Evolutionary conservation across 2,888 invertebrate genomes (phyloP).

Genomic region (Eristalis intricaria): DNA sequence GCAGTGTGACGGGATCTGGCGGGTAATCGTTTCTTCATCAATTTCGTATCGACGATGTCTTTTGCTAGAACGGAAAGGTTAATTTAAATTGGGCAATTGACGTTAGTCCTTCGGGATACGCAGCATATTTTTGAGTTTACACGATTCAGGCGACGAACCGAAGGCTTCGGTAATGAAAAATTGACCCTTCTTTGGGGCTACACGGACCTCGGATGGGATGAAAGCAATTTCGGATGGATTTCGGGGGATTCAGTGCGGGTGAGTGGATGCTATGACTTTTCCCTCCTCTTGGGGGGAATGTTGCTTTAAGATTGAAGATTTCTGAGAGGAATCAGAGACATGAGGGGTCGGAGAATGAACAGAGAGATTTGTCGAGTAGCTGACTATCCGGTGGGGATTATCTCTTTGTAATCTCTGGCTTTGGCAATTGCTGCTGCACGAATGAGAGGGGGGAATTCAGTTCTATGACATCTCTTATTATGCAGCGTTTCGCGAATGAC

Average conservation of each 20-base stretch:
- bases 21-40: slow-evolving; percentile 11
- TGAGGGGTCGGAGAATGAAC: not conserved
- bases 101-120: not conserved
- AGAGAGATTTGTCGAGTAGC: not conserved
- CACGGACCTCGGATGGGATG: not conserved
- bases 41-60: not conserved
- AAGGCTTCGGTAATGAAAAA: not conserved
- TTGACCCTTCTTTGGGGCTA: not conserved
- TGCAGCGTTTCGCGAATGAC: no score
- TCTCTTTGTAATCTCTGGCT: not conserved
- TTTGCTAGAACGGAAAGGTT: not conserved
- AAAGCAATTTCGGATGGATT: not conserved
- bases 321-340: not conserved
- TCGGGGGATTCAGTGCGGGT: not conserved
- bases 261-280: not conserved
- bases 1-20: not conserved
- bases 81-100: slow-evolving; percentile 2
- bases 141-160: not conserved
- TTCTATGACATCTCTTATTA: no score
- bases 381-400: not conserved
- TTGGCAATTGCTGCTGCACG: not conserved
- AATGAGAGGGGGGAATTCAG: not conserved
- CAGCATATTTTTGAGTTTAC: not conserved
- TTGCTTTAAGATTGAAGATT: not conserved
- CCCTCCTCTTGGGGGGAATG: not conserved